phyloP scores from a whole-genome alignment of 2,113 vertebrate species.

The Ahaetulla prasina region DNA sequence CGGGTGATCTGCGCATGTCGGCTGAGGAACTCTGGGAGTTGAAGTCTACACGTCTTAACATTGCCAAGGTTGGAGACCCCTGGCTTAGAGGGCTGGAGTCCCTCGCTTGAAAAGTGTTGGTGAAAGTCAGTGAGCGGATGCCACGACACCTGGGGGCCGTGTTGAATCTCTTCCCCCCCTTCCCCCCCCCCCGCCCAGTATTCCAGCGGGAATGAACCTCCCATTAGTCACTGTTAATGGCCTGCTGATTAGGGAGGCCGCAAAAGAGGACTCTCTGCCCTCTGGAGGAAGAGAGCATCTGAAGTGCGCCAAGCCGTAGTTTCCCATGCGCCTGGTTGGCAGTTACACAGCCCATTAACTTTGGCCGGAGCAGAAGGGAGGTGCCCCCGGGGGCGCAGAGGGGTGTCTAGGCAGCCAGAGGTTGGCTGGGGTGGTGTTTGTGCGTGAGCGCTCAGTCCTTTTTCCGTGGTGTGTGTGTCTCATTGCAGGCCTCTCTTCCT shows the following conservation, averaged over 20 bases:
- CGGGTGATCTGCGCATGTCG: too few species aligned
- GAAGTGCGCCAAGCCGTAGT: background rate
- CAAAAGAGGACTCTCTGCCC: background rate
- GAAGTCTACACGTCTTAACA: too few species aligned
- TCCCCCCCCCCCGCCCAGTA: background rate
- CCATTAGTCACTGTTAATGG: constrained; percentile 2
- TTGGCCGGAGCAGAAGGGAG: background rate
- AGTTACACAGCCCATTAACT: background rate
- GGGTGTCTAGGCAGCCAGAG: background rate
- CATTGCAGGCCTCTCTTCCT: background rate
- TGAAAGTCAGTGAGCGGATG: background rate
- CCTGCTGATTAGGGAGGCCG: background rate
- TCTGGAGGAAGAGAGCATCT: background rate
- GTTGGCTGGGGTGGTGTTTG: background rate
- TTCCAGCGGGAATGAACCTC: background rate
- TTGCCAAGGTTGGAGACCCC: too few species aligned
- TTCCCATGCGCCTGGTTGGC: background rate
- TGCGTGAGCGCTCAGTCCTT: background rate
- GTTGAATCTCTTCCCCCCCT: too few species aligned
- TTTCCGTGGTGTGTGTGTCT: background rate
- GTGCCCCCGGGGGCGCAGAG: background rate
- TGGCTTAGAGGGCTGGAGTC: background rate
- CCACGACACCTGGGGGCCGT: background rate
- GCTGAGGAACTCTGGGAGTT: too few species aligned
- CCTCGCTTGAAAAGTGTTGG: background rate